Evolutionary conservation across 2,888 invertebrate genomes (phyloP), one percentile per base, ranked within the genome.

Genomic region (Azorinus chamasolen): DNA sequence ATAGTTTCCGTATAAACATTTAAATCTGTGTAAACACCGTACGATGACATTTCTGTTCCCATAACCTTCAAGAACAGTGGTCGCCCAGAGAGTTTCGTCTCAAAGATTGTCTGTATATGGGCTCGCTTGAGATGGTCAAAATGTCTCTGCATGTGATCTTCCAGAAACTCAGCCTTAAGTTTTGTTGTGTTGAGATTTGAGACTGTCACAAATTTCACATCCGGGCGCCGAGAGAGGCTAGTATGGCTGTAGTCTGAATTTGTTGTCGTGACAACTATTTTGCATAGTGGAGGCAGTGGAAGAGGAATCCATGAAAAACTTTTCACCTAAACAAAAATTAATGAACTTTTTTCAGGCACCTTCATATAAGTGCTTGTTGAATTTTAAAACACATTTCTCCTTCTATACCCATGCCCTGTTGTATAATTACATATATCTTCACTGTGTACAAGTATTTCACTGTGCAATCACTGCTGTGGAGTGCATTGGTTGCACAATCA

Each of bases 241-340:
- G 82, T 83, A 62, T 81, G 87, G 39, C 89, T 87, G 1, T 89
- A 78, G 78, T 92, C 92, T 6, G 91, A 91, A 8, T 73, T 64
- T 16, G 87, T 79, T 0, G 89, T 88, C 22, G 90, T 89, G 43
- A 91, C 55, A 22, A 92, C 87, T 10, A 92, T 64, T 59, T 86
- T 87, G 75, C 91, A 91, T 32, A 88, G 87, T 2, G 88, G 83
- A 10, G 92, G 92, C 27, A 92, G 83, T 12, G 86, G 83, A 18
- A 74, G 64, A 0, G 92, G 90, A 25, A 92, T 72, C 92, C 92
- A 92, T 5, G 77, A 70, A 72, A 91, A 82, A 32, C 84, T 85
- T 61, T 91, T 91, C n/a, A 92, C 82, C 92, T 92, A 78, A 18
- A 78, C 79, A 27, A 39, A 48, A 46, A 25, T 46, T 16, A 8